These are phyloP conservation scores for Rhingia campestris DNA, from an alignment of 2,888 invertebrate genomes.

Conservation along the genomic window DNA sequence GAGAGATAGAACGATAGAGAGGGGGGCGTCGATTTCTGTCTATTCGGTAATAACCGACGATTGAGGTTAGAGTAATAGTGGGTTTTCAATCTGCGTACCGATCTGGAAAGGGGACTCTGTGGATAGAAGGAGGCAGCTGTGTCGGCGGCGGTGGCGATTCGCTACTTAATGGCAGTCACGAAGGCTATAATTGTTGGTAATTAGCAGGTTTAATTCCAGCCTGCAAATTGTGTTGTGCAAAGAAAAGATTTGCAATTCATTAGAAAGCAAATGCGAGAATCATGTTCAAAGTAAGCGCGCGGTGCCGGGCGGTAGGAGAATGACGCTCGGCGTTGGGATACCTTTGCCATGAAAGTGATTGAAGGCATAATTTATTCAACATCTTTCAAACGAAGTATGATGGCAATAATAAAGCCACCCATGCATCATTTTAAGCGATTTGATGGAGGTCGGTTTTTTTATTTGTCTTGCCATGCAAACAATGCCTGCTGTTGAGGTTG, in stretches of 20 bases:
- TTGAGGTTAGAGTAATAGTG: constrained; percentile 60
- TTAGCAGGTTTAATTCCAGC: constrained; percentile 70
- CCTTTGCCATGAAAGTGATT: constrained; percentile 53
- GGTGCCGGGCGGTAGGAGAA: background rate
- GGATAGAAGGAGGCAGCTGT: constrained; percentile 8
- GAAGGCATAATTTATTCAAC: constrained; percentile 64
- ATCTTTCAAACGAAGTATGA: constrained; percentile 50
- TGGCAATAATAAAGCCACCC: constrained; percentile 59
- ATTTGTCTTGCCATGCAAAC: constrained; percentile 45
- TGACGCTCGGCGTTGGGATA: background rate
- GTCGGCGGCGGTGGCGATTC: constrained; percentile 38
- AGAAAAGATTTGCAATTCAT: constrained; percentile 73
- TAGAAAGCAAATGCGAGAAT: constrained; percentile 58
- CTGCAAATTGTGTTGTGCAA: constrained; percentile 70
- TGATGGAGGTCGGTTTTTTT: constrained; percentile 29
- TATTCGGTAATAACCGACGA: constrained; percentile 56
- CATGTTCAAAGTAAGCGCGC: background rate
- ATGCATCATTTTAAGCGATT: constrained; percentile 52
- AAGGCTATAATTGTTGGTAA: constrained; percentile 72
- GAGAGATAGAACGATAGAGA: background rate
- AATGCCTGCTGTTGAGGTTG: constrained; percentile 19
- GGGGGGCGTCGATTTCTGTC: constrained; percentile 8
- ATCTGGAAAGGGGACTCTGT: constrained; percentile 54
- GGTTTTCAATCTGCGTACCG: constrained; percentile 65
- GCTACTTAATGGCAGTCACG: constrained; percentile 68